phyloP scores from a whole-genome alignment of 2,888 invertebrate species.

The Andrena praecox region DNA sequence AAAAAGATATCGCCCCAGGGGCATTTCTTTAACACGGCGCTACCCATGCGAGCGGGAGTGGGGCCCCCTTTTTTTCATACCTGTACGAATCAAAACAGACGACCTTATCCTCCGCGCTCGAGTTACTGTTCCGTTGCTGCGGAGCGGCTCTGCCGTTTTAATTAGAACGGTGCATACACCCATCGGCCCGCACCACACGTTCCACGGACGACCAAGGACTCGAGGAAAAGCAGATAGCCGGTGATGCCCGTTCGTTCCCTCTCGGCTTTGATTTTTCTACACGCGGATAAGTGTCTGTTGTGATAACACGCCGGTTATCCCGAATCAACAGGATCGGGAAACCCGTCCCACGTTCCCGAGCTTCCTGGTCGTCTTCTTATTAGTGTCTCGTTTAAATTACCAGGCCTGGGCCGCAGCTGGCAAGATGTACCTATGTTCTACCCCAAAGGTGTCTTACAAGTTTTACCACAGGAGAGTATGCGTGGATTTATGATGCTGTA shows the following conservation, averaged over 20 bases:
- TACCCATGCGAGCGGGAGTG: slow-evolving; percentile 36
- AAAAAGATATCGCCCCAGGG: slow-evolving; percentile 71
- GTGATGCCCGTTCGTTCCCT: no score
- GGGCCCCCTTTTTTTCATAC: slow-evolving; percentile 1
- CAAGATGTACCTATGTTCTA: not conserved
- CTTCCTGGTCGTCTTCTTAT: slow-evolving; percentile 2
- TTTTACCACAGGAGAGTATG: not conserved
- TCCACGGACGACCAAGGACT: not conserved
- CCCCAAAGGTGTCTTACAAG: not conserved
- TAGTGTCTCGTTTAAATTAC: not conserved
- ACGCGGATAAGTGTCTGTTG: not conserved
- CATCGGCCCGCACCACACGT: not conserved
- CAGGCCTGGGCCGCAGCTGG: not conserved
- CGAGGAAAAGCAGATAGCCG: not conserved
- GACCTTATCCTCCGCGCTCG: not conserved
- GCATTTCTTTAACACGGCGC: slow-evolving; percentile 73
- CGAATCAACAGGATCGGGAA: not conserved
- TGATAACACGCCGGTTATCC: not conserved
- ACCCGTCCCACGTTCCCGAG: not conserved
- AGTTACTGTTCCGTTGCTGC: slow-evolving; percentile 29
- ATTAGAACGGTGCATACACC: slow-evolving; percentile 15
- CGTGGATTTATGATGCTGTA: not conserved
- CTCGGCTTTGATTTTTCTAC: not conserved
- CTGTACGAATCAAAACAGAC: slow-evolving; percentile 42
- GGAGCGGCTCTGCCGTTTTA: slow-evolving; percentile 39